phyloP scores from a whole-genome alignment of 2,888 invertebrate genomes.

The Dryobotodes eremita region DNA sequence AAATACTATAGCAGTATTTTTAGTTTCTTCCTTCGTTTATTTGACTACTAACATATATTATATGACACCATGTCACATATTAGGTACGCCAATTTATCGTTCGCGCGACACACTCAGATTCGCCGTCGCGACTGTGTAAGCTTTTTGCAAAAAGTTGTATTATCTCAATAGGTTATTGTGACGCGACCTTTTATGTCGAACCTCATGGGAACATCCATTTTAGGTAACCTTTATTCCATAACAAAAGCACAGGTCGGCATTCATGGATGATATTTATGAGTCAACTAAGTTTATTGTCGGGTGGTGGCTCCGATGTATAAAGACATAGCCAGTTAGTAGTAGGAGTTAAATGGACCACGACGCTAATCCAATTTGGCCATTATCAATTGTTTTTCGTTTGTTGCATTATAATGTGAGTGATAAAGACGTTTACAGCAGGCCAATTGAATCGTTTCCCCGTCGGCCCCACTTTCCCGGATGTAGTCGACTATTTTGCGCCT shows the following conservation, averaged over 20 bases:
- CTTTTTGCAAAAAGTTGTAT: constrained; percentile 79
- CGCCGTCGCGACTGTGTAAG: constrained; percentile 75
- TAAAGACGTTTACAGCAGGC: constrained; percentile 59
- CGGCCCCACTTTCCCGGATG: constrained; percentile 83
- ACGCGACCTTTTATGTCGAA: constrained; percentile 81
- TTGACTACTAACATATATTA: constrained; percentile 2
- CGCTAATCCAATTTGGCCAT: constrained; percentile 48
- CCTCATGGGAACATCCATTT: constrained; percentile 79
- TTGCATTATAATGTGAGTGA: constrained; percentile 64
- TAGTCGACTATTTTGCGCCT: constrained; percentile 77
- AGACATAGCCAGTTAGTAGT: constrained; percentile 25
- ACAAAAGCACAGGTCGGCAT: constrained; percentile 75
- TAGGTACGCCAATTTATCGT: constrained; percentile 47
- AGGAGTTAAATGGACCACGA: constrained; percentile 56
- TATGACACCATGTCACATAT: constrained; percentile 34
- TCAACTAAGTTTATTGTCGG: constrained; percentile 63
- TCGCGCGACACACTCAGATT: constrained; percentile 45
- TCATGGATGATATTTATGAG: constrained; percentile 76
- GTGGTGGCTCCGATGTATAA: constrained; percentile 50
- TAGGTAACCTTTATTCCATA: constrained; percentile 73
- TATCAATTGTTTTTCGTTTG: constrained; percentile 67
- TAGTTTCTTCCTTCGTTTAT: constrained; percentile 25
- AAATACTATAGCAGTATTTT: constrained; percentile 21
- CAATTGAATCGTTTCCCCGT: constrained; percentile 75
- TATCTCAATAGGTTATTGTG: constrained; percentile 82